A percentile compares a stretch with the other conserved stretches of the same genome.
Evolutionary conservation across 2,888 invertebrate species (phyloP).

Genomic region (Pantelozetes paolii): DNA sequence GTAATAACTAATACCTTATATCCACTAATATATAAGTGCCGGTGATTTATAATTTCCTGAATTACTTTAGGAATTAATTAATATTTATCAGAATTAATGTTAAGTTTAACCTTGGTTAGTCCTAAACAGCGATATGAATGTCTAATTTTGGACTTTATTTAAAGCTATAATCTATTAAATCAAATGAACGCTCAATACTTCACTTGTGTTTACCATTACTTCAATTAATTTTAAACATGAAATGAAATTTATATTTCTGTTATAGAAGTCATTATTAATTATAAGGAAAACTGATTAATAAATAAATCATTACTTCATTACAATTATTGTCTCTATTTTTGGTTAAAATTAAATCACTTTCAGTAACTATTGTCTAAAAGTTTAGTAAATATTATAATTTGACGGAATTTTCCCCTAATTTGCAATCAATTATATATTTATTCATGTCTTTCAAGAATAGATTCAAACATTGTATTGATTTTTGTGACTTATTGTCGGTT

Average conservation of each 20-base stretch:
- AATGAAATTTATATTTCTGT: not conserved
- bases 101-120: conserved; percentile 12
- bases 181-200: not conserved
- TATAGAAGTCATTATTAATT: too few species aligned
- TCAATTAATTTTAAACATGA: not conserved
- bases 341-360: too few species aligned
- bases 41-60: conserved; percentile 36
- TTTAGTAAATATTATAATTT: too few species aligned
- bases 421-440: too few species aligned
- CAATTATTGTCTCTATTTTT: too few species aligned
- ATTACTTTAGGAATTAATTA: conserved; percentile 22
- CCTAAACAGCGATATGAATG: not conserved
- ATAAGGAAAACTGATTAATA: too few species aligned
- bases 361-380: too few species aligned
- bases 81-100: conserved; percentile 26
- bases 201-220: not conserved
- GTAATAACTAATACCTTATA: conserved; percentile 13
- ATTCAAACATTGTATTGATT: too few species aligned
- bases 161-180: not conserved
- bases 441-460: too few species aligned
- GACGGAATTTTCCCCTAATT: too few species aligned
- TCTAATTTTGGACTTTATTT: not conserved
- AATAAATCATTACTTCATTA: too few species aligned
- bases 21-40: not conserved
- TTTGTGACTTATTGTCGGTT: too few species aligned